Evolutionary conservation across 2,888 invertebrate species (phyloP), one percentile per base, ranked within the genome.

Genomic region (Tolmerus cingulatus): DNA sequence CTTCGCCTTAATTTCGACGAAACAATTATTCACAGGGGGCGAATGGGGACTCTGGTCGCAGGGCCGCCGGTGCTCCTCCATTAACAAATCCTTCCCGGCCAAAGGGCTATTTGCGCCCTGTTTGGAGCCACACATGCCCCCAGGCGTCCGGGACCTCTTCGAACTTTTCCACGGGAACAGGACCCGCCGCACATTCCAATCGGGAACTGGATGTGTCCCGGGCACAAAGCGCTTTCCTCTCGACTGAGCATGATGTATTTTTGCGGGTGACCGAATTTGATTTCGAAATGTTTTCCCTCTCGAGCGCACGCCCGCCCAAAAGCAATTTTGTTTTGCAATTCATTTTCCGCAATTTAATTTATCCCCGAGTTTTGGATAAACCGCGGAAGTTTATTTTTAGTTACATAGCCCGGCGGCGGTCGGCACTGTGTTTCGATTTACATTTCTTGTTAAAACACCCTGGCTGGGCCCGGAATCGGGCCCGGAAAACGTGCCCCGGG

Each of bases 1-100:
- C 43, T 23, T 66, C 23, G 78, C 19, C 43, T 43, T 43, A 43
- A 78, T 78, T 78, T 78, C 23, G 0, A 78, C 23, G 78, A 78
- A 78, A 78, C 78, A 78, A 78, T 78, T 78, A 78, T 23, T 78
- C 46, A 78, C 23, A 7, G 23, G 43, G 78, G 43, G 78, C 40
- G 43, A 78, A 78, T 78, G 40, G 78, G 23, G 9, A 43, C 19
- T 23, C 23, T 27, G 27, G 66, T 66, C 66, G 9, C 12, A 27
- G 27, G 27, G 2, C 19, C 19, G 2, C 19, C 19, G 66, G 23
- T 27, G 12, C 66, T 66, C 19, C 23, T 27, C 66, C 66, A 66
- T 57, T 23, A 66, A 14, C 66, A 27, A 66, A 66, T 23, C 66
- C 27, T 66, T 66, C 27, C 27, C 19, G 66, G 66, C 66, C 19